Conservation (phyloP, 2,797 vertebrate species). For the Nothura maculosa region DNA sequence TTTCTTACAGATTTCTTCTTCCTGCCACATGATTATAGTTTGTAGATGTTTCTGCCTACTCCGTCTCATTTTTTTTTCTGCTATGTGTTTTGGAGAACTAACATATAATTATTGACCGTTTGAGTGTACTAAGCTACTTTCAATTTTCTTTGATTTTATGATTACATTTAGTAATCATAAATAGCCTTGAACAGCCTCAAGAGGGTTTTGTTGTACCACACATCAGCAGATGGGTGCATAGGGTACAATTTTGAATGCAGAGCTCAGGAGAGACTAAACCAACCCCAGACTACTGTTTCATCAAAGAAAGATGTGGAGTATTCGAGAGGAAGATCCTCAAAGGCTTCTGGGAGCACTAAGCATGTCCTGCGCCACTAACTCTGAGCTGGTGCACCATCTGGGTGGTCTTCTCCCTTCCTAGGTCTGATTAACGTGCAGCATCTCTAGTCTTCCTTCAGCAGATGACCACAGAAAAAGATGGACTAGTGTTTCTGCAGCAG, state of each 20-base stretch:
- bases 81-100: not conserved
- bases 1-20: not conserved
- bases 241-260: not conserved
- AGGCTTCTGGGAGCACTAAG: not conserved
- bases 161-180: not conserved
- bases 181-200: not conserved
- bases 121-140: not conserved
- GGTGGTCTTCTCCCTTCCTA: constrained; percentile 4
- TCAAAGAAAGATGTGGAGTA: not conserved
- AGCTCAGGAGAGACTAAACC: not conserved
- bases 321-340: not conserved
- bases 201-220: not conserved
- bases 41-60: not conserved
- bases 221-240: not conserved
- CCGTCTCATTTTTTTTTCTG: not conserved
- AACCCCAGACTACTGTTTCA: not conserved
- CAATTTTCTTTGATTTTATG: constrained; percentile 7
- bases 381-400: not conserved
- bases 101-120: not conserved
- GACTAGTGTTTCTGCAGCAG: not conserved
- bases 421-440: not conserved
- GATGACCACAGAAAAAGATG: not conserved
- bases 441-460: not conserved
- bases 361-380: not conserved
- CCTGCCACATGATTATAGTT: not conserved